Evolutionary conservation across 2,113 vertebrate species (phyloP).

Genomic region (Siniperca chuatsi): DNA sequence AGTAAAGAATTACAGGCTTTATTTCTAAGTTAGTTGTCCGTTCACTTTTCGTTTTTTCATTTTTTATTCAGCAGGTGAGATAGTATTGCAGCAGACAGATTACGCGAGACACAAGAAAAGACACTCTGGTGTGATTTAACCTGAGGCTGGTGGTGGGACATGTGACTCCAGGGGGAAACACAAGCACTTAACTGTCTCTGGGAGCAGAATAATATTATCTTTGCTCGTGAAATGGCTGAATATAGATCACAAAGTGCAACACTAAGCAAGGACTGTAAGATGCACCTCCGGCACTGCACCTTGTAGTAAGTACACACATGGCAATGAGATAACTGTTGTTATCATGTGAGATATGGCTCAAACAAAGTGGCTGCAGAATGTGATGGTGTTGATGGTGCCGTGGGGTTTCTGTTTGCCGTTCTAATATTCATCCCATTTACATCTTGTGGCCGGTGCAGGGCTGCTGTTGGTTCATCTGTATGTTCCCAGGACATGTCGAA

Average conservation of each 20-base stretch:
- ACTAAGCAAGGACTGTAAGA: neutral
- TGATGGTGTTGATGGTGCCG: neutral
- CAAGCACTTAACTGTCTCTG: constrained; percentile 43
- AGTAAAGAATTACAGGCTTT: constrained; percentile 19
- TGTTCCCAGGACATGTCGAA: constrained; percentile 18
- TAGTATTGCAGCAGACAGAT: constrained; percentile 36
- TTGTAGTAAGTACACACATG: neutral
- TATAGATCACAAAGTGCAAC: constrained; percentile 34
- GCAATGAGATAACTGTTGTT: neutral
- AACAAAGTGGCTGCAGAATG: neutral
- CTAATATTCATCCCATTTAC: constrained; percentile 24
- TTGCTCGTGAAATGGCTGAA: constrained; percentile 36
- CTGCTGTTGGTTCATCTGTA: constrained; percentile 39
- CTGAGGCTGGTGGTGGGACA: constrained; percentile 35
- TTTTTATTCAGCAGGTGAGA: constrained; percentile 48
- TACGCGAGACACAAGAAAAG: constrained; percentile 27
- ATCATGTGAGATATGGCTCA: neutral
- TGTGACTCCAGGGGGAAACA: constrained; percentile 28
- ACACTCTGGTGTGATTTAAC: constrained; percentile 52
- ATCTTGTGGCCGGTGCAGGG: neutral
- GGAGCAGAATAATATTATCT: constrained; percentile 12
- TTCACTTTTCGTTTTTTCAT: constrained; percentile 25
- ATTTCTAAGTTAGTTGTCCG: constrained; percentile 8
- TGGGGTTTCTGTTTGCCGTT: constrained; percentile 10
- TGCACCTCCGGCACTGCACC: constrained; percentile 7